Percentiles rank a stretch among this genome's conserved stretches.
These are phyloP conservation scores for Drosophila kohkoa DNA, from an alignment of 1,140 invertebrate species.

Conservation along the genomic window DNA sequence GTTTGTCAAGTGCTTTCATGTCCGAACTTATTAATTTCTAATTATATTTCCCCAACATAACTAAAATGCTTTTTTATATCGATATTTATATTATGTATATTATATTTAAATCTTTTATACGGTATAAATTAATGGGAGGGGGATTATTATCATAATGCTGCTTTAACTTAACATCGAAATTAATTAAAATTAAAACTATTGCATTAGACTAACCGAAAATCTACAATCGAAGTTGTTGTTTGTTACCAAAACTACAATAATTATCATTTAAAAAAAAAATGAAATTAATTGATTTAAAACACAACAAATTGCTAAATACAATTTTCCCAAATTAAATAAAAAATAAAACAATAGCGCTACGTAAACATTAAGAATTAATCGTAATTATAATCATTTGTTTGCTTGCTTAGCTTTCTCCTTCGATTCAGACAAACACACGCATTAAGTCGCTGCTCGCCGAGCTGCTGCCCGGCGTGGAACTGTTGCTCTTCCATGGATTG, in stretches of 20 bases:
- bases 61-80: slow-evolving; percentile 44
- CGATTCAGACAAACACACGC: slow-evolving; percentile 73
- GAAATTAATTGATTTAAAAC: slow-evolving; percentile 70
- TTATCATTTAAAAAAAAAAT: slow-evolving; percentile 75
- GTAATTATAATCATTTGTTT: slow-evolving; percentile 34
- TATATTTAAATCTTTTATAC: slow-evolving; percentile 63
- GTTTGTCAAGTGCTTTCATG: neutral
- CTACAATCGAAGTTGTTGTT: slow-evolving; percentile 64
- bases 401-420: neutral
- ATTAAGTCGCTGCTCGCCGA: slow-evolving; percentile 69
- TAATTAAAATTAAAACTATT: slow-evolving; percentile 52
- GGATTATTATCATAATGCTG: slow-evolving; percentile 56
- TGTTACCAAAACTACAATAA: slow-evolving; percentile 48
- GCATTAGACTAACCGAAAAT: slow-evolving; percentile 60
- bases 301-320: slow-evolving; percentile 43
- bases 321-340: slow-evolving; percentile 24
- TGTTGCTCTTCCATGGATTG: slow-evolving; percentile 71
- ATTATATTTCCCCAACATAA: neutral
- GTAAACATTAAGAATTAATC: slow-evolving; percentile 11
- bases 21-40: neutral
- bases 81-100: slow-evolving; percentile 30
- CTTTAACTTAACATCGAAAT: slow-evolving; percentile 56
- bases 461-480: slow-evolving; percentile 58
- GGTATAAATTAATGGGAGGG: slow-evolving; percentile 56
- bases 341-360: slow-evolving; percentile 42